Base-by-base conservation (phyloP, 1,140 invertebrate genomes). In the Bombus waltoni region DNA sequence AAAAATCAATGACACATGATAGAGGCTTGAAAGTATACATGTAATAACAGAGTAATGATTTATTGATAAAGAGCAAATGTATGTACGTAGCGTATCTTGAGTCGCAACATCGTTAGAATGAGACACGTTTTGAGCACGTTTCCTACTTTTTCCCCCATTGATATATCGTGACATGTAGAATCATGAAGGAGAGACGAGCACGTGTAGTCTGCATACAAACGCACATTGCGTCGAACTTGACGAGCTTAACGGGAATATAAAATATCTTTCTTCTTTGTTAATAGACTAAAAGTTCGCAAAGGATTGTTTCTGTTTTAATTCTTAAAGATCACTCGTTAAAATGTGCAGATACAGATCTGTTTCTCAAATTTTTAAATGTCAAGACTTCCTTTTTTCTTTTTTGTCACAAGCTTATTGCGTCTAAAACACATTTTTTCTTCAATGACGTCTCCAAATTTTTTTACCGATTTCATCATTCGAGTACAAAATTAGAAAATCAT, bases 81-180 rank as follows among this genome's bases (percentile, higher is more conserved):
- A 15, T 35, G 15, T 66, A 66, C 44, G 5, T 32, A 47, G 35
- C 10, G 22, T 28, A n/a, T 32, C 25, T 11, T 32, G 42, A 10
- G 38, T 18, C 15, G 35, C 8, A n/a, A 44, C 18, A 35, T 53
- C 44, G 35, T 57, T 68, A n/a, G n/a, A 68, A 47, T 3, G 42
- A 47, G 15, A 1, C 53, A 72, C 28, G 35, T 53, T 35, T 73
- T 47, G 38, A 78, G 11, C n/a, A 77, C 22, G 74, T 78, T 71
- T 73, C 53, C 40, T 53, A 65, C 53, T 79, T 84, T 84, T 84
- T 35, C 22, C 28, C 68, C 62, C 68, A 79, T 62, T 79, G 65
- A 84, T 79, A 22, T 78, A 72, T 62, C 65, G 53, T 44, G 76
- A 72, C 28, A 62, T 47, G 70, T 53, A 53, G 6, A 76, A 79